Conservation (phyloP, 2,888 invertebrate genomes). For the Lochmaea crataegi region DNA sequence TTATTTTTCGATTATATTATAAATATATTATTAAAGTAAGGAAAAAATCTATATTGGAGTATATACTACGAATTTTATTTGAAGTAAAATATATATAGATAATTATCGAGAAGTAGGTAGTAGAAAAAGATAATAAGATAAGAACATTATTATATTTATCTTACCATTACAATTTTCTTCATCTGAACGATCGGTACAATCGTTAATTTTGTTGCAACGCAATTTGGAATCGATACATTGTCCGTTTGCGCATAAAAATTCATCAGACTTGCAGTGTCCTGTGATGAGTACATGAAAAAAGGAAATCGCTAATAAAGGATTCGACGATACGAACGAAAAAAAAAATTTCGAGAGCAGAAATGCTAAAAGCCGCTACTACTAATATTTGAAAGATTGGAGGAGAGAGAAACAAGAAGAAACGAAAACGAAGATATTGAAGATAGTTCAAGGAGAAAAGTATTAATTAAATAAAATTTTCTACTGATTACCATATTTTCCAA, state of each 20-base stretch:
- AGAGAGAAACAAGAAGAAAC: not conserved
- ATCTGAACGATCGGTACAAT: constrained; percentile 68
- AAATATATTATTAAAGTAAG: not conserved
- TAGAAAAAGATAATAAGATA: constrained; percentile 2
- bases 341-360: not conserved
- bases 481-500: too few relatives aligned
- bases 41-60: not conserved
- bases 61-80: not conserved
- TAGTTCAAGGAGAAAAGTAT: not conserved
- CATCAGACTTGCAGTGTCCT: constrained; percentile 48
- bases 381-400: not conserved
- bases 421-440: not conserved
- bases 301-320: constrained; percentile 26
- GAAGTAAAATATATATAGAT: not conserved
- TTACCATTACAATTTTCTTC: constrained; percentile 68
- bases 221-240: constrained; percentile 66
- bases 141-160: constrained; percentile 38
- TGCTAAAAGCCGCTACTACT: not conserved
- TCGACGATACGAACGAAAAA: constrained; percentile 3
- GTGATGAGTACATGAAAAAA: constrained; percentile 46
- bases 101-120: too few relatives aligned
- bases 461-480: too few relatives aligned
- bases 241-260: constrained; percentile 69
- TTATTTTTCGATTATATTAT: too few relatives aligned
- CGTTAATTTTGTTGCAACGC: constrained; percentile 62